Conservation (phyloP, 2,888 invertebrate species). For the Idaea biselata region DNA sequence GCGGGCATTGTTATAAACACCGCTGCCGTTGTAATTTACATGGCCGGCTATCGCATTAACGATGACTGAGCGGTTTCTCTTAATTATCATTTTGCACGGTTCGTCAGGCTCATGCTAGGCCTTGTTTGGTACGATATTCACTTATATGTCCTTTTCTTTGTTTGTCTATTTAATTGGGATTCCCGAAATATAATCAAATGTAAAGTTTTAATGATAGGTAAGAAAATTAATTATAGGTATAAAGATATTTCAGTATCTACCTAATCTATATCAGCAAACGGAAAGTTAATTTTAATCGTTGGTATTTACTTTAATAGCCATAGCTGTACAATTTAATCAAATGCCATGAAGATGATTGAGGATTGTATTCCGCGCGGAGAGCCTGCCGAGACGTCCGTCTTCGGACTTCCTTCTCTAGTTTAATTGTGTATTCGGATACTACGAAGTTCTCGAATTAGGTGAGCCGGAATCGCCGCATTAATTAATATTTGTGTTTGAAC, state of each 20-base stretch:
- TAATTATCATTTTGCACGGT: slow-evolving; percentile 80
- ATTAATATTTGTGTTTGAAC: slow-evolving; percentile 78
- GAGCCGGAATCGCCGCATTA: slow-evolving; percentile 71
- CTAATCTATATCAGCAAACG: neutral
- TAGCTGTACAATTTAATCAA: slow-evolving; percentile 1
- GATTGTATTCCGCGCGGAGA: slow-evolving; percentile 22
- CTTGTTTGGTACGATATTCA: slow-evolving; percentile 29
- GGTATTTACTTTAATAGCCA: neutral
- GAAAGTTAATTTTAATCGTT: neutral
- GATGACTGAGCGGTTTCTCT: slow-evolving; percentile 79
- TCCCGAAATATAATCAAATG: neutral
- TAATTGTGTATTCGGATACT: slow-evolving; percentile 76
- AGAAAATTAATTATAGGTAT: neutral
- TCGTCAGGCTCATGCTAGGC: slow-evolving; percentile 68
- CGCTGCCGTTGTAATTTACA: slow-evolving; percentile 65
- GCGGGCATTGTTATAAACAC: slow-evolving; percentile 67
- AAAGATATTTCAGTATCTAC: neutral
- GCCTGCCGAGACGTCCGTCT: slow-evolving; percentile 25
- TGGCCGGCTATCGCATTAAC: slow-evolving; percentile 73
- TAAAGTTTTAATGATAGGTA: neutral
- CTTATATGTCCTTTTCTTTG: neutral
- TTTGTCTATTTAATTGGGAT: too few relatives aligned
- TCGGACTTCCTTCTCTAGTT: slow-evolving; percentile 63
- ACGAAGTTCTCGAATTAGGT: slow-evolving; percentile 73
- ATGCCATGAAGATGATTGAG: neutral